Conservation (phyloP, 2,888 invertebrate genomes). For the Leptopilina drosophilae region DNA sequence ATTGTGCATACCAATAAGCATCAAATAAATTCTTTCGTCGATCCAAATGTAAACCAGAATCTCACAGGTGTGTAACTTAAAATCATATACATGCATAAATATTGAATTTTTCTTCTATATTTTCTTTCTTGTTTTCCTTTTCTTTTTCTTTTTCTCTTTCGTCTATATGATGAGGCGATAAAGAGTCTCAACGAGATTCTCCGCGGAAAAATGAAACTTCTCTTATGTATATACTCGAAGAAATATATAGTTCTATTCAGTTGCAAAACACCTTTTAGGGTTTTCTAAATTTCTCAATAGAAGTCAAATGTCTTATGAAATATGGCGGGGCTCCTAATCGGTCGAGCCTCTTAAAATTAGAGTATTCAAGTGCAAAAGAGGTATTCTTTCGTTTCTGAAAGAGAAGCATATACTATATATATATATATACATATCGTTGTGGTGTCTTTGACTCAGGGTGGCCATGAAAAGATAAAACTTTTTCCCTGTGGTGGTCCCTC, state of each 20-base stretch:
- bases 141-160: too few relatives aligned
- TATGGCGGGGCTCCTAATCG: slow-evolving; percentile 36
- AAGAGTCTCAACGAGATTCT: slow-evolving; percentile 67
- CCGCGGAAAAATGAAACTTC: slow-evolving; percentile 57
- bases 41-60: background rate
- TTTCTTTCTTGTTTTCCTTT: too few relatives aligned
- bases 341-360: slow-evolving; percentile 57
- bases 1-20: slow-evolving; percentile 42
- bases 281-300: slow-evolving; percentile 30
- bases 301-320: slow-evolving; percentile 22
- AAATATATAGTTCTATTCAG: slow-evolving; percentile 59
- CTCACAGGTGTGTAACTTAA: slow-evolving; percentile 18
- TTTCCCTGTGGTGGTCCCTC: background rate
- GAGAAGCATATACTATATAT: background rate
- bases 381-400: slow-evolving; percentile 4
- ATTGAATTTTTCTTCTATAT: background rate
- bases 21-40: slow-evolving; percentile 38
- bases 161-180: slow-evolving; percentile 57
- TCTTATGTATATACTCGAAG: background rate
- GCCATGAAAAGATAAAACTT: slow-evolving; percentile 14
- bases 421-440: background rate
- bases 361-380: slow-evolving; percentile 68
- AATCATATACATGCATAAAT: slow-evolving; percentile 5
- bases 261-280: slow-evolving; percentile 58
- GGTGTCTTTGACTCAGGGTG: background rate